A percentile compares a stretch with the other conserved stretches of the same genome.
phyloP scores from a whole-genome alignment of 2,797 vertebrate species.

The Heteromormyrus szaboi region DNA sequence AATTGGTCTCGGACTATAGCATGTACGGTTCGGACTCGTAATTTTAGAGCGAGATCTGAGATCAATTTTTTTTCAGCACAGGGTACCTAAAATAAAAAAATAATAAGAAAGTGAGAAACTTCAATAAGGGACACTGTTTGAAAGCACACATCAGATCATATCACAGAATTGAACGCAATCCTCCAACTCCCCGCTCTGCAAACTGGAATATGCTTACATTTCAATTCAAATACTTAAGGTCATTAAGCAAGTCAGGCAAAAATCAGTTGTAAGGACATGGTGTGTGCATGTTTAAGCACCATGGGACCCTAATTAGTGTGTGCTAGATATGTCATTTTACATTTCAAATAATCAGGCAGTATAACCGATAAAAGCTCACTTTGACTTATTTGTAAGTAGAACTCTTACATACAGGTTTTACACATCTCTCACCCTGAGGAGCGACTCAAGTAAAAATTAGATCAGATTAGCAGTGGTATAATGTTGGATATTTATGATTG shows the following conservation, averaged over 20 bases:
- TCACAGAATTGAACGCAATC: neutral
- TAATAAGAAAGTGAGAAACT: neutral
- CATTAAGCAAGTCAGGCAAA: neutral
- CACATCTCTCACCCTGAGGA: neutral
- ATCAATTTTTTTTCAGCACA: neutral
- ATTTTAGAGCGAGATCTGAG: neutral
- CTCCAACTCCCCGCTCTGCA: neutral
- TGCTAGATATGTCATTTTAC: neutral
- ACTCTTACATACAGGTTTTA: neutral
- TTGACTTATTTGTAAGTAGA: neutral
- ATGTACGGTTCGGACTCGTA: neutral
- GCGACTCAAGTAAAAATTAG: neutral
- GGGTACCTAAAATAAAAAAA: neutral
- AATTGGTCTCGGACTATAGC: neutral
- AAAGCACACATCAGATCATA: neutral
- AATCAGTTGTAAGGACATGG: neutral
- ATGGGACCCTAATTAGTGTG: neutral
- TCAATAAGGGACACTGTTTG: neutral
- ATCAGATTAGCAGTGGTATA: neutral
- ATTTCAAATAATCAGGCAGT: neutral
- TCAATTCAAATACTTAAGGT: neutral
- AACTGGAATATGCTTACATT: neutral
- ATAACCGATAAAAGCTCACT: neutral
- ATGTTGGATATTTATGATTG: neutral
- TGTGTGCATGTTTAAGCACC: neutral